phyloP scores from a whole-genome alignment of 1,140 invertebrate genomes.

The Euura saliciscinereae region DNA sequence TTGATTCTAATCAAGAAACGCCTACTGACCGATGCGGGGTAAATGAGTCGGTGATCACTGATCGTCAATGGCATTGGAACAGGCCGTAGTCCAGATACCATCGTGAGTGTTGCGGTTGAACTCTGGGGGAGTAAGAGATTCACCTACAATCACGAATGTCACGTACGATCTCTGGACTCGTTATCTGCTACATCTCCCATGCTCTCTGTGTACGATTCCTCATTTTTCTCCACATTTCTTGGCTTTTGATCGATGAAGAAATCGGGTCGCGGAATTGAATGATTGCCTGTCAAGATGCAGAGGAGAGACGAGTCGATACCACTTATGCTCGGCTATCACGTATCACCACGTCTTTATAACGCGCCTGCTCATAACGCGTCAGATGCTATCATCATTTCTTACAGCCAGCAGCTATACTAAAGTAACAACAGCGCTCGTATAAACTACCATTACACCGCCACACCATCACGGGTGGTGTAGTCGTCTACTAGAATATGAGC shows the following conservation, averaged over 20 bases:
- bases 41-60: background rate
- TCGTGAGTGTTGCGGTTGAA: background rate
- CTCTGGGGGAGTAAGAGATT: conserved; percentile 1
- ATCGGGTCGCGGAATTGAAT: background rate
- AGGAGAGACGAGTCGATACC: conserved; percentile 36
- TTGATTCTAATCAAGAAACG: conserved; percentile 5
- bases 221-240: background rate
- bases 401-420: conserved; percentile 42
- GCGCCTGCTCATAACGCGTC: conserved; percentile 36
- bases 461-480: background rate
- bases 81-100: background rate
- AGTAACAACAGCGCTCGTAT: conserved; percentile 40
- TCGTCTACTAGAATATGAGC: background rate
- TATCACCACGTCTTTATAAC: conserved; percentile 45
- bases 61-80: background rate
- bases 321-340: conserved; percentile 39
- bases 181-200: background rate
- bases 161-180: background rate
- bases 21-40: background rate
- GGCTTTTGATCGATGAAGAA: background rate
- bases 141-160: background rate
- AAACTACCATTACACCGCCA: conserved; percentile 30
- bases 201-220: background rate
- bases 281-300: background rate
- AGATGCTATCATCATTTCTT: conserved; percentile 42